phyloP scores from a whole-genome alignment of 2,113 vertebrate species.

The Cyanoramphus novaezelandiae region DNA sequence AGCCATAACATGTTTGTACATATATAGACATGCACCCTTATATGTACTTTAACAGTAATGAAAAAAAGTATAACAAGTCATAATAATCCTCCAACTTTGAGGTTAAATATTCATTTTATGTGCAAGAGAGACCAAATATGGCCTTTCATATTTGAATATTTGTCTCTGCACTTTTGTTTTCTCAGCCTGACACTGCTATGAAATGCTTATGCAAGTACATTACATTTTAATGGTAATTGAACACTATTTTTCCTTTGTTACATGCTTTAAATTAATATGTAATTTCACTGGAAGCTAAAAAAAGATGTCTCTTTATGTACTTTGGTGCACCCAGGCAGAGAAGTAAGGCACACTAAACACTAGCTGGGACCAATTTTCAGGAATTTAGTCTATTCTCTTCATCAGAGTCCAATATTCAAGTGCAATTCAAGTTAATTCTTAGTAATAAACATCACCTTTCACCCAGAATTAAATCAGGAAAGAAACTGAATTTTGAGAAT shows the following conservation, averaged over 20 bases:
- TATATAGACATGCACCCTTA: background rate
- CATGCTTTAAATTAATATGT: constrained; percentile 21
- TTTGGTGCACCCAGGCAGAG: background rate
- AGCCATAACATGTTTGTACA: background rate
- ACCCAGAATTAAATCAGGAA: background rate
- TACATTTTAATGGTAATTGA: constrained; percentile 25
- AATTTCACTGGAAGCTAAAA: background rate
- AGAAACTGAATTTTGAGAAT: background rate
- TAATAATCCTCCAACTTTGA: background rate
- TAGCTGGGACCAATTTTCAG: background rate
- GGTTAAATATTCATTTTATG: background rate
- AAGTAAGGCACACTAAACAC: background rate
- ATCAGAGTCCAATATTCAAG: background rate
- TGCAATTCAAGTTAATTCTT: background rate
- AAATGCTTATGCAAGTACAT: background rate
- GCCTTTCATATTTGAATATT: background rate
- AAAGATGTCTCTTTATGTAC: background rate
- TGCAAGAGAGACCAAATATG: background rate
- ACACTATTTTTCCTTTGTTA: constrained; percentile 9
- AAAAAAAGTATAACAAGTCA: background rate
- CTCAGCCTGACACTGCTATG: background rate
- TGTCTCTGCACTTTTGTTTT: background rate
- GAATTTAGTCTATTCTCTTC: background rate
- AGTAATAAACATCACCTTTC: background rate
- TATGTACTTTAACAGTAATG: background rate